phyloP scores from a whole-genome alignment of 2,797 vertebrate genomes.

The Protosalanx chinensis region DNA sequence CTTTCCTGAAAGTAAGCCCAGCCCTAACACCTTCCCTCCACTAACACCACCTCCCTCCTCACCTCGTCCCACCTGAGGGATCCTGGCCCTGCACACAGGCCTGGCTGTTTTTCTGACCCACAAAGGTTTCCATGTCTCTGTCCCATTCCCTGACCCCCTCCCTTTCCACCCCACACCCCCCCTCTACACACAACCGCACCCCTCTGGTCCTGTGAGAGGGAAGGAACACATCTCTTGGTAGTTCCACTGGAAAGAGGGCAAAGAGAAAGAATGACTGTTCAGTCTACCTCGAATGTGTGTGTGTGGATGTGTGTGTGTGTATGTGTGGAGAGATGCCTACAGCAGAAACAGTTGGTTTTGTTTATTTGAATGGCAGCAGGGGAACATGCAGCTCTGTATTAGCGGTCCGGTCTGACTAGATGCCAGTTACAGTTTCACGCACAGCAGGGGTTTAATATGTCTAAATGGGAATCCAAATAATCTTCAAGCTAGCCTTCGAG shows the following conservation, averaged over 20 bases:
- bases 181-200: not conserved
- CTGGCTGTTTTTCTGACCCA: not conserved
- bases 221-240: not conserved
- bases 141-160: not conserved
- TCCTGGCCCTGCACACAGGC: not conserved
- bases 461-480: conserved; percentile 56
- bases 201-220: not conserved
- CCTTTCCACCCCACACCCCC: not conserved
- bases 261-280: not conserved
- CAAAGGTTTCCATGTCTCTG: not conserved
- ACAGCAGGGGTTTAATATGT: conserved; percentile 35
- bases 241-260: not conserved
- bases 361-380: conserved; percentile 59
- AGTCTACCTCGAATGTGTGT: not conserved
- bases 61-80: not conserved
- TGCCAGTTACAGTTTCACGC: conserved; percentile 35
- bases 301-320: not conserved
- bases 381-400: conserved; percentile 34
- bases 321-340: not conserved
- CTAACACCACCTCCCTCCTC: not conserved
- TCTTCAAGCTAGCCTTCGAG: conserved; percentile 24
- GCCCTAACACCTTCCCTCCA: not conserved
- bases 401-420: conserved; percentile 42
- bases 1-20: not conserved
- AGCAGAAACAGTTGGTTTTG: conserved; percentile 33